Percentiles rank a stretch among this genome's conserved stretches.
phyloP scores from a whole-genome alignment of 2,888 invertebrate species.

The Balanococcus diminutus region DNA sequence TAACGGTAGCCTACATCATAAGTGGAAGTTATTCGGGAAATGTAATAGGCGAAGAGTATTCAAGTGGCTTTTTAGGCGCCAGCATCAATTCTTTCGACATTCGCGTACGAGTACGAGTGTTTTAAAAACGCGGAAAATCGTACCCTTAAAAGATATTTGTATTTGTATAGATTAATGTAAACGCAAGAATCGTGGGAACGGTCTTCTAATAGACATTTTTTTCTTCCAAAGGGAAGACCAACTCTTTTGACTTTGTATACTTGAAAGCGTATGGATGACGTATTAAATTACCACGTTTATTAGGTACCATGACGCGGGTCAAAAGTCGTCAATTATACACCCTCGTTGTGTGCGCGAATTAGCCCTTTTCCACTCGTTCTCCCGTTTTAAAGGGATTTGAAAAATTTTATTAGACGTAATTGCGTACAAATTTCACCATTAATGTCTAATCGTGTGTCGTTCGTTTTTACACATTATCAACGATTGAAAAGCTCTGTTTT shows the following conservation, averaged over 20 bases:
- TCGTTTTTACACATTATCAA: too few relatives aligned
- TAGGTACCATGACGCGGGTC: constrained; percentile 48
- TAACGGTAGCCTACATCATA: constrained; percentile 31
- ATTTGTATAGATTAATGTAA: constrained; percentile 53
- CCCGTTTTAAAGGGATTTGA: constrained; percentile 38
- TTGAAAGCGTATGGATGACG: constrained; percentile 49
- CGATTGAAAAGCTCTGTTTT: too few relatives aligned
- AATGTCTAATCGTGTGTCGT: not conserved
- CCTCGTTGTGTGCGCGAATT: constrained; percentile 49
- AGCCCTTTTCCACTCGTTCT: constrained; percentile 41
- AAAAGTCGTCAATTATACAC: constrained; percentile 52
- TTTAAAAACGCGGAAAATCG: constrained; percentile 43
- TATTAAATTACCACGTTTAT: constrained; percentile 50
- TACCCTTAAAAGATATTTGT: constrained; percentile 52
- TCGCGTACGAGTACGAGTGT: constrained; percentile 13
- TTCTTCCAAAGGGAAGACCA: not conserved
- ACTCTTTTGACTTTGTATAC: constrained; percentile 36
- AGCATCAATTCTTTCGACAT: constrained; percentile 2
- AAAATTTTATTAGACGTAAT: constrained; percentile 49
- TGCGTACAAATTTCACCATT: constrained; percentile 39
- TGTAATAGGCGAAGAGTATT: constrained; percentile 13
- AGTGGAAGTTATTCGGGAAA: constrained; percentile 41
- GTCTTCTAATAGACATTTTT: constrained; percentile 32
- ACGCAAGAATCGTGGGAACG: constrained; percentile 53
- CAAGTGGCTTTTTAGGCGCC: constrained; percentile 49